Evolutionary conservation across 92 coral and sea anemone genomes (phyloP), one percentile per base, ranked within the genome.

Genomic region (Phenganax stokvisi): DNA sequence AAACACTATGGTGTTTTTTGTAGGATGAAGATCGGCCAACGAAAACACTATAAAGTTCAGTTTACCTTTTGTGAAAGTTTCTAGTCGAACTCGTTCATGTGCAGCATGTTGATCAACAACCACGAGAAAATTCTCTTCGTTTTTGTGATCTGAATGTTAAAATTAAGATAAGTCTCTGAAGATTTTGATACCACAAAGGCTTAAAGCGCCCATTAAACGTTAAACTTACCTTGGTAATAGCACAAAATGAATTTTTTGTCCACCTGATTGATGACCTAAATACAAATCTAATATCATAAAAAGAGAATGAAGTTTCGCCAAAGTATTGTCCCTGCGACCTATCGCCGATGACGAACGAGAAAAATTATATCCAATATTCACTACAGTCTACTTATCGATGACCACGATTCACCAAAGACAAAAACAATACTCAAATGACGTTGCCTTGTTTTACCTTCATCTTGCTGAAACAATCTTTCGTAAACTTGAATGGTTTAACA

Each of bases 71-170:
- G 80, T 79, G 7, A 94, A 90, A 20, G 81, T 87, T 70, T 94
- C 98, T 52, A 94, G 83, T 74, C 98, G 90, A 54, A 94, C 89
- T 16, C 98, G 88, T 80, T 94, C 98, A 60, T 94, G 96, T 12
- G 97, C 98, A 20, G 98, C 98, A 74, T 94, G 98, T 66, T 94
- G 98, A 80, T 94, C 98, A 53, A 94, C 81, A 71, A 96, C 75
- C 13, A 96, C 93, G 68, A 96, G 85, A 10, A 96, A 74, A 44
- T 68, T 86, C 69, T 87, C 86, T 2, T 62, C 85, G 12, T 74
- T 89, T 74, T 59, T 86, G 68, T 65, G 12, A 54, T 28, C 15
- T 17, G 10, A n/a, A 63, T 16, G 64, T 12, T 57, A 15, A 37
- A 25, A 27, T 12, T 16, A n/a, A 0, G 11, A 44, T 72, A 81